phyloP scores from a whole-genome alignment of 2,113 vertebrate genomes.

The Microcebus murinus region DNA sequence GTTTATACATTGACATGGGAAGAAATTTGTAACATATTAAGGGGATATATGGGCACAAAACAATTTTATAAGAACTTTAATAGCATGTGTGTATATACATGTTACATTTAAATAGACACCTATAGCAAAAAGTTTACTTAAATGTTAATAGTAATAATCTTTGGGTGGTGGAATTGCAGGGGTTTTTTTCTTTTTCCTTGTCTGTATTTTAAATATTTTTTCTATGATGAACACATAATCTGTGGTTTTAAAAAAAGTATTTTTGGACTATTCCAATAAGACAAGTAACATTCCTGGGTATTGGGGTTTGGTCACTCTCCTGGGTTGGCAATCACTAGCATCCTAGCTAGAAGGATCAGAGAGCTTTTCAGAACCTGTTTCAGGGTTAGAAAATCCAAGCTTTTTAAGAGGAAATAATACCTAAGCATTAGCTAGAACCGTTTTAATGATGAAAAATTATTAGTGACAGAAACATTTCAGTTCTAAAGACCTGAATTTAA shows the following conservation, averaged over 20 bases:
- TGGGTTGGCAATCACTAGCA: background rate
- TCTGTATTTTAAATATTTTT: background rate
- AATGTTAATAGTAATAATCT: constrained; percentile 4
- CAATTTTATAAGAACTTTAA: constrained; percentile 1
- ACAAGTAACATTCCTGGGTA: background rate
- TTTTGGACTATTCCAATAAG: background rate
- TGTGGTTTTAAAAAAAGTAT: background rate
- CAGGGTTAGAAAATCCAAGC: background rate
- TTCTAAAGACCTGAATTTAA: background rate
- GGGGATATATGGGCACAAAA: background rate
- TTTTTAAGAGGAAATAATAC: background rate
- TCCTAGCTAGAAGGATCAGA: background rate
- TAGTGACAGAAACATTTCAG: background rate
- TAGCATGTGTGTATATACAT: background rate
- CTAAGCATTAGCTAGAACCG: background rate
- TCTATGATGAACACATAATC: background rate
- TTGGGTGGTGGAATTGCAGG: background rate
- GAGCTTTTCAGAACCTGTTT: background rate
- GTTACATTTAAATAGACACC: background rate
- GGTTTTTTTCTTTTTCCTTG: background rate
- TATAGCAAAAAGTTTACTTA: background rate
- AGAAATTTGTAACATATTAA: constrained; percentile 4
- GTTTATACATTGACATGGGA: background rate
- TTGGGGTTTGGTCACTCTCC: background rate
- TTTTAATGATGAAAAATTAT: background rate